These are phyloP conservation scores for Panurus biarmicus DNA, from an alignment of 2,113 vertebrate species.

Conservation along the genomic window DNA sequence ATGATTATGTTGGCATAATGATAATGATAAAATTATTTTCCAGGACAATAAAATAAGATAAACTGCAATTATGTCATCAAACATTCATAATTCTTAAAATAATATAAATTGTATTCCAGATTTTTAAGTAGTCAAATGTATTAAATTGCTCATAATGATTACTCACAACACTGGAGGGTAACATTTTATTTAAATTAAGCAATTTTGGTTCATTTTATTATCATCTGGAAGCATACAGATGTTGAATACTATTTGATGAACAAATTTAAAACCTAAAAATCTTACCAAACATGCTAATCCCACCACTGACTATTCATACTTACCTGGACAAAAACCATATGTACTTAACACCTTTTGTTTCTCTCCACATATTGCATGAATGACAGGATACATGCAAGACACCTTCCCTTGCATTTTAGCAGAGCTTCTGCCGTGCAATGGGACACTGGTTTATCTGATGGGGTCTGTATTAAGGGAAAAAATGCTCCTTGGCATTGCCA, in stretches of 20 bases:
- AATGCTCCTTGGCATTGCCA: background rate
- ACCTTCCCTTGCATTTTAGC: background rate
- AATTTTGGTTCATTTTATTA: background rate
- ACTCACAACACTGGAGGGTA: background rate
- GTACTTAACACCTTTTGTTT: conserved; percentile 2
- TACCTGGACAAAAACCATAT: background rate
- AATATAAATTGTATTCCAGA: background rate
- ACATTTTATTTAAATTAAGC: background rate
- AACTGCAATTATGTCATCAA: background rate
- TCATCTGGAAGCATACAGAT: background rate
- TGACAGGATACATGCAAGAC: background rate
- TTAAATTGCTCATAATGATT: background rate
- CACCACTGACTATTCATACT: background rate
- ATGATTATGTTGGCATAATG: background rate
- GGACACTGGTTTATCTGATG: background rate
- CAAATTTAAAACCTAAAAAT: background rate
- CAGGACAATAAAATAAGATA: background rate
- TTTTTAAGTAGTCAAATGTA: background rate
- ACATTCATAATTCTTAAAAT: background rate
- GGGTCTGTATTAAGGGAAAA: background rate
- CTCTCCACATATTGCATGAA: background rate
- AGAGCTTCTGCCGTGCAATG: background rate
- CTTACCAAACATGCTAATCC: background rate
- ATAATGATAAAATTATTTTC: background rate
- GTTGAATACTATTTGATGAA: background rate